Base-by-base conservation (phyloP, 2,113 vertebrate species). In the Nibea coibor region DNA sequence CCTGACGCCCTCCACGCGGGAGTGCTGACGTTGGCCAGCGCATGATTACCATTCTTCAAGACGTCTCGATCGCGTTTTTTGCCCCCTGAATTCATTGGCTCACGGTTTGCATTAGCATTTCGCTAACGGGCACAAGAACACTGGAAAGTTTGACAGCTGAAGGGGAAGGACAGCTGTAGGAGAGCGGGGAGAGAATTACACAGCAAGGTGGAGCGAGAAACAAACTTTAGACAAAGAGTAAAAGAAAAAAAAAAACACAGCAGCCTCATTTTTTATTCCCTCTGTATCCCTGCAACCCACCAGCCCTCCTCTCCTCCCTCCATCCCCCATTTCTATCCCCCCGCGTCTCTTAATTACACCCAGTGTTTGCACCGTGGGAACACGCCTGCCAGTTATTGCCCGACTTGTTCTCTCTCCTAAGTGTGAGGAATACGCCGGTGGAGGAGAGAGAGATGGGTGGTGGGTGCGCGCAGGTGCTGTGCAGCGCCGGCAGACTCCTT, bases 301-400 rank as follows among this genome's bases (percentile, higher is more conserved):
- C 74, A 45, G 45, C 54, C 48, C 73, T 68, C 58, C 51, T 77
- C 80, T 67, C 57, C 86, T 90, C 78, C 78, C 73, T 74, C 67
- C 43, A 2, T 75, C 70, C 72, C 80, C 76, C 26, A 47, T 80
- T 77, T 75, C 58, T 66, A 47, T 78, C 66, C 78, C 76, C 66
- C 66, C 10, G 73, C 65, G 1, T 84, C 71, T 11, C 83, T 84
- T 91, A 91, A 93, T 94, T 92, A 92, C 89, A 78, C 72, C 66
- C 86, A 74, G 84, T 79, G 85, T 91, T 85, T 83, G 72, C 82
- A 61, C 79, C 12, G 84, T 75, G 75, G 86, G 87, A 91, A 81
- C 68, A 83, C 28, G 76, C 68, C 65, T 82, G 67, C 82, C 82
- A 69, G 81, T 87, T 81, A 75, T n/a, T 87, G 82, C 83, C 83